Conservation (phyloP, 2,888 invertebrate species). For the Leptopilina drosophilae region DNA sequence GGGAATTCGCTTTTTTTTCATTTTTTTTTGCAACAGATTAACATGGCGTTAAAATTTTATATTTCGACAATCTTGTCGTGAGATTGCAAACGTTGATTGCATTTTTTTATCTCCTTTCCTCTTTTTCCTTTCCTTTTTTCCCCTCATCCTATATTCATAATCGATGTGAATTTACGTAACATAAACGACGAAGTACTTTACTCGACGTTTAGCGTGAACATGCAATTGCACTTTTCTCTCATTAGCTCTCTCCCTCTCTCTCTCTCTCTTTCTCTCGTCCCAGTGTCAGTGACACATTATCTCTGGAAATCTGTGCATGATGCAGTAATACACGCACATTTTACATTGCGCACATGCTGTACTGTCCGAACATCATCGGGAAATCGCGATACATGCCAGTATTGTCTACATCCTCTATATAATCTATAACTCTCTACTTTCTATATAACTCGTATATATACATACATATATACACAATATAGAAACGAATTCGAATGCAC, state of each 20-base stretch:
- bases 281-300: slow-evolving; percentile 16
- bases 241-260: background rate
- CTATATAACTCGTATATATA: background rate
- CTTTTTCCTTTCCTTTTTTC: no score
- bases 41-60: background rate
- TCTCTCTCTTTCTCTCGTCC: background rate
- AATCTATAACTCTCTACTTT: slow-evolving; percentile 21
- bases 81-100: slow-evolving; percentile 28
- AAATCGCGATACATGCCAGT: slow-evolving; percentile 20
- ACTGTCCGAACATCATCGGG: slow-evolving; percentile 21
- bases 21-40: background rate
- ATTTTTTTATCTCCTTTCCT: background rate
- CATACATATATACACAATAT: background rate
- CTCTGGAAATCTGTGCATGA: slow-evolving; percentile 20
- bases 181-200: background rate
- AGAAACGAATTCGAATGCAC: slow-evolving; percentile 26
- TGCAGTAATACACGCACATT: slow-evolving; percentile 20
- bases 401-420: slow-evolving; percentile 22
- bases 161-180: slow-evolving; percentile 12
- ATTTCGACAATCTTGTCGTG: slow-evolving; percentile 23
- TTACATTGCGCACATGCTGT: slow-evolving; percentile 31
- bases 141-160: slow-evolving; percentile 9
- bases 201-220: slow-evolving; percentile 22
- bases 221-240: slow-evolving; percentile 38
- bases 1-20: background rate